phyloP scores from a whole-genome alignment of 2,888 invertebrate genomes.

The Theodoxus fluviatilis region DNA sequence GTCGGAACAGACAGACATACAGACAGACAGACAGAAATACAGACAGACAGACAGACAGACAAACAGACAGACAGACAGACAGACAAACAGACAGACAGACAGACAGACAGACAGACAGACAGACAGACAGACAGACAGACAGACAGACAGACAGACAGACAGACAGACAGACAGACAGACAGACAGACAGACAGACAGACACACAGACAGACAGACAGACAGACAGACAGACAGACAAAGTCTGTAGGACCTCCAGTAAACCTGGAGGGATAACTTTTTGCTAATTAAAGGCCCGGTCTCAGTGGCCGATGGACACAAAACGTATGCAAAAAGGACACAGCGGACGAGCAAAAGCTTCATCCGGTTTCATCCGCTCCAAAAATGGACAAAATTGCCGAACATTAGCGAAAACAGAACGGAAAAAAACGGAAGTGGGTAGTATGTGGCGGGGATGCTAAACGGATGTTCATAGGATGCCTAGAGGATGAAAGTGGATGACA shows the following conservation, averaged over 20 bases:
- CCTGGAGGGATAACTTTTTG: neutral
- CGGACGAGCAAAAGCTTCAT: too few species aligned
- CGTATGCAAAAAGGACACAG: too few species aligned
- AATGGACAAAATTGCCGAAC: too few species aligned
- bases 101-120: neutral
- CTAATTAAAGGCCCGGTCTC: too few species aligned
- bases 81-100: neutral
- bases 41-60: slow-evolving; percentile 6
- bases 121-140: neutral
- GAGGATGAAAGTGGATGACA: too few species aligned
- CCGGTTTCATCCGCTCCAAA: too few species aligned
- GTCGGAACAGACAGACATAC: neutral
- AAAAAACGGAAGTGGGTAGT: too few species aligned
- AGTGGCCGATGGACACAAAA: too few species aligned
- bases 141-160: neutral
- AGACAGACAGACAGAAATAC: neutral
- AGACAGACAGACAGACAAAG: neutral
- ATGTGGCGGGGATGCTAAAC: too few species aligned
- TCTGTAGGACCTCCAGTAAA: neutral
- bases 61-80: neutral
- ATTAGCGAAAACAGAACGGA: too few species aligned
- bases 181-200: neutral
- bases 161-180: neutral
- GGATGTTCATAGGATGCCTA: too few species aligned
- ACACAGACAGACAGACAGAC: neutral